phyloP scores from a whole-genome alignment of 2,797 vertebrate species.

The Enteromius thamalakanensis region DNA sequence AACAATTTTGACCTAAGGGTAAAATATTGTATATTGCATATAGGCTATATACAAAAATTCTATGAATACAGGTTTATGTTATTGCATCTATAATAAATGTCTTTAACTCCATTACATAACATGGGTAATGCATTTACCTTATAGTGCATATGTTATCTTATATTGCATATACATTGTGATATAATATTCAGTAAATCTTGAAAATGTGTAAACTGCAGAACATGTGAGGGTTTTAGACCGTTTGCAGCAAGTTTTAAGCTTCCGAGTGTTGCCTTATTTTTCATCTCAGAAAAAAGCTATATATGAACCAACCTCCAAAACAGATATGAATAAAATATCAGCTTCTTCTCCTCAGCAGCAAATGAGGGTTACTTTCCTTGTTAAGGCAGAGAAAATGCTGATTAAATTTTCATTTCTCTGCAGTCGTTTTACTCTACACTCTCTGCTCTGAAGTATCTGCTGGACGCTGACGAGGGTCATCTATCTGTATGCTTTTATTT shows the following conservation, averaged over 20 bases:
- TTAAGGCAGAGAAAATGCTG: slow-evolving; percentile 90
- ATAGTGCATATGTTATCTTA: background rate
- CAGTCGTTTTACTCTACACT: slow-evolving; percentile 73
- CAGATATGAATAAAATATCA: slow-evolving; percentile 92
- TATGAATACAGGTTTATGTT: background rate
- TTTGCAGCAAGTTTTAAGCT: slow-evolving; percentile 1
- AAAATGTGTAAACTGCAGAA: background rate
- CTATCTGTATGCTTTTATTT: background rate
- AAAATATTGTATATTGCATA: background rate
- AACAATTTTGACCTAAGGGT: background rate
- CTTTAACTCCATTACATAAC: background rate
- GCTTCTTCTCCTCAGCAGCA: slow-evolving; percentile 86
- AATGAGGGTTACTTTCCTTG: slow-evolving; percentile 92
- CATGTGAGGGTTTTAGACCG: background rate
- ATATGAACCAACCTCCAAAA: slow-evolving; percentile 75
- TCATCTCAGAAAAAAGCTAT: slow-evolving; percentile 79
- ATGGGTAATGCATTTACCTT: background rate
- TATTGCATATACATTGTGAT: background rate
- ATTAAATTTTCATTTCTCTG: slow-evolving; percentile 90
- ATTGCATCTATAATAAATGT: background rate
- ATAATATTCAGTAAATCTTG: background rate
- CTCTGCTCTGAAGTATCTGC: background rate
- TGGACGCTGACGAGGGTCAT: background rate
- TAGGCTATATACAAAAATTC: background rate
- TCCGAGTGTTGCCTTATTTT: slow-evolving; percentile 72